These are phyloP conservation scores for Oscheius sp. DNA, from an alignment of 1,140 invertebrate genomes.

Conservation along the genomic window DNA sequence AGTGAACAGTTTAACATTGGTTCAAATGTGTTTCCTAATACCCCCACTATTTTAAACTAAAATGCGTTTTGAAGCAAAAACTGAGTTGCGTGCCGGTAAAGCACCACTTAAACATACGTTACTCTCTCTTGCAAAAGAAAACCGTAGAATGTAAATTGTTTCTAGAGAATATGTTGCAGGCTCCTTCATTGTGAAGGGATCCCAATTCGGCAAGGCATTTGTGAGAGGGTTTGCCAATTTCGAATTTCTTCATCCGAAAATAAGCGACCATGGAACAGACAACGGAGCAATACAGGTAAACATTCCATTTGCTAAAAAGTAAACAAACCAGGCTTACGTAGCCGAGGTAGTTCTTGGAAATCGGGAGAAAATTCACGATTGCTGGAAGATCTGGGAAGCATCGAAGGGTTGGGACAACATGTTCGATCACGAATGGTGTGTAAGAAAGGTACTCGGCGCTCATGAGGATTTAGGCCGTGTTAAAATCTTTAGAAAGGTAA, in stretches of 20 bases:
- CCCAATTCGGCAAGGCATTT: constrained; percentile 4
- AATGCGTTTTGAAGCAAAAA: no score
- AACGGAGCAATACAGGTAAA: constrained; percentile 16
- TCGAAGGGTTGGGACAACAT: constrained; percentile 1
- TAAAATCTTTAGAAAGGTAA: background rate
- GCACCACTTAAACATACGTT: background rate
- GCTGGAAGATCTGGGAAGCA: background rate
- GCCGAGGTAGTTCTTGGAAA: background rate
- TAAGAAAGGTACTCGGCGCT: background rate
- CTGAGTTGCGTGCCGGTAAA: background rate
- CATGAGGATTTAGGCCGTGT: background rate
- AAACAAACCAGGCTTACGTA: background rate
- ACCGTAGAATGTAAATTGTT: background rate
- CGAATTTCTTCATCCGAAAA: constrained; percentile 4
- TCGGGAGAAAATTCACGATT: background rate
- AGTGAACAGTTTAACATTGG: no score
- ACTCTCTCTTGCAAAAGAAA: background rate
- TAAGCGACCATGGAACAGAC: constrained; percentile 8
- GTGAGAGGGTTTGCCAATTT: constrained; percentile 5
- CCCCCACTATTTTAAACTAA: no score
- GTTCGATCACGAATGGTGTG: constrained; percentile 4
- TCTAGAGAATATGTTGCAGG: background rate
- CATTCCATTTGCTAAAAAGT: background rate
- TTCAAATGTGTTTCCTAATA: no score
- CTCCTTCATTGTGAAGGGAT: constrained; percentile 2